Conservation (phyloP, 92 coral and sea anemone genomes). For the Parazoanthus darwini region DNA sequence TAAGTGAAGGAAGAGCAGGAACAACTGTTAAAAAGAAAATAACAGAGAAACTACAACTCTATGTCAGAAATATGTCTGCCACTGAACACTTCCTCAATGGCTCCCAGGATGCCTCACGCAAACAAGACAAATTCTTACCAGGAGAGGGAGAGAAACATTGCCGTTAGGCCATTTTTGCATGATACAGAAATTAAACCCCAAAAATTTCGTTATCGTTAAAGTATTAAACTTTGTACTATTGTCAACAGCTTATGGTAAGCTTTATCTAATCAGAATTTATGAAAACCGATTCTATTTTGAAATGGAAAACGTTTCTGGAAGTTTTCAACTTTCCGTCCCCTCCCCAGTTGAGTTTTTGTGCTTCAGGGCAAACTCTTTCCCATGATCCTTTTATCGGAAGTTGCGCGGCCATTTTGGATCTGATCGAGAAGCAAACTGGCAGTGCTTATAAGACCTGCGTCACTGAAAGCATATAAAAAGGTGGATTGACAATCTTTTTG, state of each 20-base stretch:
- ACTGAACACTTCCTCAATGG: constrained; percentile 29
- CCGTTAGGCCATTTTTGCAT: not conserved
- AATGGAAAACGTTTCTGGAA: no score
- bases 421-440: constrained; percentile 13
- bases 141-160: not conserved
- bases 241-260: no score
- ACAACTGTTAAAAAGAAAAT: constrained; percentile 12
- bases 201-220: not conserved
- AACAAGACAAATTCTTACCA: not conserved
- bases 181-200: not conserved
- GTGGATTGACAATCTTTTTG: not conserved
- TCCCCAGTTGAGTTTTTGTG: constrained; percentile 26
- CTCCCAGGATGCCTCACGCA: constrained; percentile 49
- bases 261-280: no score
- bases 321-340: constrained; percentile 2
- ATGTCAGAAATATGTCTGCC: constrained; percentile 36
- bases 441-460: constrained; percentile 21
- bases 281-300: not conserved
- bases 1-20: not conserved
- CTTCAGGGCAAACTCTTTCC: constrained; percentile 50
- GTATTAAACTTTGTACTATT: not conserved
- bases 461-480: constrained; percentile 40
- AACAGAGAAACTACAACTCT: not conserved
- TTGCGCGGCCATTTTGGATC: constrained; percentile 92
- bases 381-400: constrained; percentile 63